Base-by-base conservation (phyloP, 1,140 invertebrate species). In the Luehdorfia chinensis region DNA sequence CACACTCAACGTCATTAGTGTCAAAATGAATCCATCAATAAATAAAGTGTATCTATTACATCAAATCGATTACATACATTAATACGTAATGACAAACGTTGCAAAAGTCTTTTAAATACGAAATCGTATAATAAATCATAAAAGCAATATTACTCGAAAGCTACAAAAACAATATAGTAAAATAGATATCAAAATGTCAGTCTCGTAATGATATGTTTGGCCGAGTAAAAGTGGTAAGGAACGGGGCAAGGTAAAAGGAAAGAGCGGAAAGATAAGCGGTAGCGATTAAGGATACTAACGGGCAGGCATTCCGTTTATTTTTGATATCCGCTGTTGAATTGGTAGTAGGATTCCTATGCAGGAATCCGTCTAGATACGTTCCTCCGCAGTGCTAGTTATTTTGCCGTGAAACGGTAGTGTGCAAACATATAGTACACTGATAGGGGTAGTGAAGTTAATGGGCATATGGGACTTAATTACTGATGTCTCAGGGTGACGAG, bases 181-280 rank as follows among this genome's bases (percentile, higher is more conserved):
- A 28, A 28, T 30, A 43, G 39, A 27, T 15, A 43, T 15, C 37
- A 28, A 28, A 43, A 43, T 43, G 39, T 43, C 39, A 30, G 39
- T n/a, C 39, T 14, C 14, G 25, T 43, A 43, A 43, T 30, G 39
- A 43, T 43, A 43, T 43, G 39, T 43, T 43, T 25, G 39, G 25
- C 16, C 39, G 25, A 30, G 39, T 43, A 43, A 43, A 43, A 43
- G 39, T 43, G 14, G 18, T 11, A 37, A n/a, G 25, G 14, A 9
- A 27, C 5, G 39, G 39, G 13, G 1, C 14, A 43, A 43, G 39
- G 28, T 1, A 19, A 21, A 3, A 21, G 18, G 9, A 5, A 1
- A 11, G 0, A 37, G 34, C 16, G 18, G 6, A 3, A 3, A 3
- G 28, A 12, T 31, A 12, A 31, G 28, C 28, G 9, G 4, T 31